phyloP scores from a whole-genome alignment of 2,113 vertebrate genomes.

The Corythornis madagascariensis region DNA sequence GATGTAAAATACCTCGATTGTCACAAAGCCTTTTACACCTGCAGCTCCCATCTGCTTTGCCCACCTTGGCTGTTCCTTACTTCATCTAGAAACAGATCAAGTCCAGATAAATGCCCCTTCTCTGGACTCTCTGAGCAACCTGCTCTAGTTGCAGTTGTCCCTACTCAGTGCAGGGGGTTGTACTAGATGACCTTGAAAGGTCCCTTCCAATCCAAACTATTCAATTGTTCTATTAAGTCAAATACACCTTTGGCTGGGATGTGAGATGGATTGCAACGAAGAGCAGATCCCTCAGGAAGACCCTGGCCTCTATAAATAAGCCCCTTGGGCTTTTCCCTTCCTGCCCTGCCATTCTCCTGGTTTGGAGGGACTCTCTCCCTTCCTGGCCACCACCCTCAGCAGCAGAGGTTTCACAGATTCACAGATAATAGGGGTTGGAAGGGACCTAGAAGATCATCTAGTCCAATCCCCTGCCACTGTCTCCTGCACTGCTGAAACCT shows the following conservation, averaged over 20 bases:
- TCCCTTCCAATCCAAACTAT: not conserved
- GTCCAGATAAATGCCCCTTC: not conserved
- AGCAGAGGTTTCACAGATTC: no score
- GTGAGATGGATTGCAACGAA: fast-evolving
- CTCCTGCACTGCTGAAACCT: not conserved
- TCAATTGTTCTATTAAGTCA: not conserved
- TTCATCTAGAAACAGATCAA: not conserved
- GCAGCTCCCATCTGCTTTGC: not conserved
- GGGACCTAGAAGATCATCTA: no score
- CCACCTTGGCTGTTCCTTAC: not conserved
- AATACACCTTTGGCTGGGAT: fast-evolving
- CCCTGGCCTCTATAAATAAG: not conserved
- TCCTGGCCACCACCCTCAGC: not conserved
- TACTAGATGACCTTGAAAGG: not conserved
- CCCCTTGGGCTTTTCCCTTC: not conserved
- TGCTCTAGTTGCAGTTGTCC: not conserved
- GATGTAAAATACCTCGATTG: not conserved
- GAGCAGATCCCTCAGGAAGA: not conserved
- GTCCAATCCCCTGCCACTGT: not conserved
- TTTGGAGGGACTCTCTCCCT: not conserved
- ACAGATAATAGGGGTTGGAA: no score
- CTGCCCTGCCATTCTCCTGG: not conserved
- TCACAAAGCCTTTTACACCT: not conserved
- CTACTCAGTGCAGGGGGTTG: not conserved
- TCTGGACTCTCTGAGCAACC: not conserved